Evolutionary conservation across 2,113 vertebrate species (phyloP), one percentile per base, ranked within the genome.

Genomic region (Silurus asotus): DNA sequence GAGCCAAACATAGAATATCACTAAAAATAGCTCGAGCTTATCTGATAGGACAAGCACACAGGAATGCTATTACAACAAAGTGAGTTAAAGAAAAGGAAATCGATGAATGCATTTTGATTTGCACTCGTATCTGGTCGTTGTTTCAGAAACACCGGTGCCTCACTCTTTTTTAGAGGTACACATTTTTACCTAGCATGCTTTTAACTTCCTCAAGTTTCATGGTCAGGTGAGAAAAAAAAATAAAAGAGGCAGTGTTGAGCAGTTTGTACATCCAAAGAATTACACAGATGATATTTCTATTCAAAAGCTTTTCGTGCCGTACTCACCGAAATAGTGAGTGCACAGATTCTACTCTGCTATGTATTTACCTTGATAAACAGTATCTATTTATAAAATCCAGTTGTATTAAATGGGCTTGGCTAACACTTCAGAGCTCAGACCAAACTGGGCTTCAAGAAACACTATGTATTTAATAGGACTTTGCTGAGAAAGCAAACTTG

Each of bases 21-120:
- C 92, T 90, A 85, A 93, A 37, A 94, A 93, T 91, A 92, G 89
- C 90, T 88, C 74, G 48, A 93, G 91, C 91, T 93, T 92, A 94
- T 92, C 91, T 92, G 93, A 94, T 91, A 90, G 90, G 91, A 91
- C 92, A 90, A 86, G 84, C 91, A 93, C 94, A 93, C 90, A 91
- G 84, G 91, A 94, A 94, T 92, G 91, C 92, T 91, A 92, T 93
- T 93, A 94, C 89, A 82, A 86, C 86, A 88, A 69, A 49, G 87
- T 87, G 88, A 89, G 88, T 90, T 90, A 90, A 89, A 79, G 83
- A 90, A 87, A 90, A 91, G n/a, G 76, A 85, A 90, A 87, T 65
- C 88, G 90, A 87, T 90, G 82, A 72, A 91, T 92, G 83, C 90
- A 91, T 93, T 92, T 92, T 87, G 45, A 6, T 76, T 76, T 90